These are phyloP conservation scores for Acleris emargana DNA, from an alignment of 2,888 invertebrate genomes.

Conservation along the genomic window DNA sequence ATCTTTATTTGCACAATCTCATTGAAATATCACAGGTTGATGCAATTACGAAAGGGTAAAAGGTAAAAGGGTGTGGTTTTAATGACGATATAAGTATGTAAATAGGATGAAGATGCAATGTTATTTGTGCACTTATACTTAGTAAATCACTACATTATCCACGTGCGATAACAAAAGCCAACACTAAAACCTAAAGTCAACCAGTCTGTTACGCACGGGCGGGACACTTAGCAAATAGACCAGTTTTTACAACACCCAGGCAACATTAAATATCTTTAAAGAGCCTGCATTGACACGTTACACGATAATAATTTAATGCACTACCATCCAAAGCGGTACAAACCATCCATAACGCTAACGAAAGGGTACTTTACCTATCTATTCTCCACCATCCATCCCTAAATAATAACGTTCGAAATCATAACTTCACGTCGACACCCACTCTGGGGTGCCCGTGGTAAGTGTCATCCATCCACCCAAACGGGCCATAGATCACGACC, in stretches of 20 bases:
- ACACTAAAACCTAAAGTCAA: neutral
- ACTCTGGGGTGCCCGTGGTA: constrained; percentile 53
- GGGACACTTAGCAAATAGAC: neutral
- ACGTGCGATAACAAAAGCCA: no score
- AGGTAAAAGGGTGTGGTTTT: no score
- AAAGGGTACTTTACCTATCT: constrained; percentile 29
- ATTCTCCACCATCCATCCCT: constrained; percentile 19
- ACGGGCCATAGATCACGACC: constrained; percentile 68
- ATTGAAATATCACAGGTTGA: neutral
- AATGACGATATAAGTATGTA: no score
- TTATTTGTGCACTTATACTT: no score
- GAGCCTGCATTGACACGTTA: constrained; percentile 20
- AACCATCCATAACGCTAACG: constrained; percentile 1
- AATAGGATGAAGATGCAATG: no score
- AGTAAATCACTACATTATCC: no score
- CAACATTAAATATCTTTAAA: constrained; percentile 17
- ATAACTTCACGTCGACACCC: constrained; percentile 48
- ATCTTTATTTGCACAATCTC: neutral
- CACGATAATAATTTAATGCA: constrained; percentile 30
- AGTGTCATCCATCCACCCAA: constrained; percentile 56
- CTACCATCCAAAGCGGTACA: constrained; percentile 11
- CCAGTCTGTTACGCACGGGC: neutral
- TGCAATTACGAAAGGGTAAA: no score
- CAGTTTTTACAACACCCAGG: constrained; percentile 1
- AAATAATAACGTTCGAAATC: constrained; percentile 33